Base-by-base conservation (phyloP, 2,888 invertebrate genomes). In the Netelia virgata region DNA sequence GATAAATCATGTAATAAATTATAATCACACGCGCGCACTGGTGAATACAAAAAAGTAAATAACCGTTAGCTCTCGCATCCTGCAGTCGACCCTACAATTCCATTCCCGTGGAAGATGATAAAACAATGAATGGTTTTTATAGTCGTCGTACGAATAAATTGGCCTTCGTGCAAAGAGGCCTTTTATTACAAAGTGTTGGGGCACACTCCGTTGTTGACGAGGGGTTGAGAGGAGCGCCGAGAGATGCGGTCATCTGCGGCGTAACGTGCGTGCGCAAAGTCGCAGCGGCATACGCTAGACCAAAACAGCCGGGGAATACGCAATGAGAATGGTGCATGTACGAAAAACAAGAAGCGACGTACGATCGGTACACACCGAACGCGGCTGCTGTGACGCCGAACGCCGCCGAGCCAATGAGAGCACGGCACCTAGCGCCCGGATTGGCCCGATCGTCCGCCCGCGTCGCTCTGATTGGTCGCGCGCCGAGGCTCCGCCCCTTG, bases 261-360 rank as follows among this genome's bases (percentile, higher is more conserved):
- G 72, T 16, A 66, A 18, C 53, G 64, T 70, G 79, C 63, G 63
- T 59, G 77, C 55, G 53, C 36, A 50, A 64, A 79, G 76, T 59
- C 18, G 61, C 61, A 68, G 28, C 64, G 50, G 63, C 63, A 69
- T 36, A 55, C 18, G 20, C 16, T 69, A 61, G 78, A 59, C 50
- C 66, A 41, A 36, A 61, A 82, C 82, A 66, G 41, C 72, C 75
- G 82, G 75, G 68, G 82, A 82, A 85, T 85, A 82, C 70, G 75
- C 18, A 66, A 73, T 66, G 79, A 79, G 79, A 36, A 57, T 47
- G 72, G 20, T 28, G 16, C 57, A 9, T 18, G 57, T 16, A 47
- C 47, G 47, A 47, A 14, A 14, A 47, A 47, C 47, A 70, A 78
- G 69, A 69, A 69, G 69, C 69, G 61, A 43, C 28, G 11, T 11